Conservation (phyloP, 2,113 vertebrate genomes). For the Argyrosomus japonicus region DNA sequence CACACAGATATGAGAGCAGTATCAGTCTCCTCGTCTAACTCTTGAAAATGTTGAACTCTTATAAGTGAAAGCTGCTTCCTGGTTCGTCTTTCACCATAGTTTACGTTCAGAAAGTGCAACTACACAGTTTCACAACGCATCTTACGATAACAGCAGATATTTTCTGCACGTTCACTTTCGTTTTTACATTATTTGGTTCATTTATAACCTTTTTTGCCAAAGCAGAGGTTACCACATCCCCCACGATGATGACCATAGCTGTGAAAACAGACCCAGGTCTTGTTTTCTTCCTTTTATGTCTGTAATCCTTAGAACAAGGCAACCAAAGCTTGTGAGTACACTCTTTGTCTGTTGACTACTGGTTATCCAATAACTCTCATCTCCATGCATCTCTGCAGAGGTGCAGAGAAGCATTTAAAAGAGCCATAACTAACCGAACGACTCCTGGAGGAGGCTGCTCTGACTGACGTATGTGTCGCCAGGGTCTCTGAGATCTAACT, state of each 20-base stretch:
- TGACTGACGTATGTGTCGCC: conserved; percentile 73
- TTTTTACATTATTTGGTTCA: neutral
- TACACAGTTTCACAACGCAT: neutral
- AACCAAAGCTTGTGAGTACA: neutral
- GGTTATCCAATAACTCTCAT: conserved; percentile 49
- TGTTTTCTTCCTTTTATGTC: neutral
- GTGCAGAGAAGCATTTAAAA: conserved; percentile 67
- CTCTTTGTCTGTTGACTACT: conserved; percentile 6
- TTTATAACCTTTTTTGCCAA: neutral
- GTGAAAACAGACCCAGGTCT: neutral
- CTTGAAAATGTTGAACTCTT: neutral
- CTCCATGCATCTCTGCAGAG: conserved; percentile 47
- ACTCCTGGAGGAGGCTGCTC: conserved; percentile 61
- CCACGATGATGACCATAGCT: neutral
- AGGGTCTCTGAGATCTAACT: conserved; percentile 64
- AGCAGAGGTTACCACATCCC: neutral
- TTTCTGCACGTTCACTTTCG: neutral
- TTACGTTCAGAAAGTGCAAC: neutral
- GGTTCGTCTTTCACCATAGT: neutral
- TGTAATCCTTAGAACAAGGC: neutral
- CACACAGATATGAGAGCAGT: neutral
- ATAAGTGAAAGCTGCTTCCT: neutral
- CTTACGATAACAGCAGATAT: neutral
- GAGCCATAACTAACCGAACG: conserved; percentile 65
- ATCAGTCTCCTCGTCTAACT: neutral